Conservation (phyloP, 2,113 vertebrate genomes). For the Onychorhynchus coronatus region DNA sequence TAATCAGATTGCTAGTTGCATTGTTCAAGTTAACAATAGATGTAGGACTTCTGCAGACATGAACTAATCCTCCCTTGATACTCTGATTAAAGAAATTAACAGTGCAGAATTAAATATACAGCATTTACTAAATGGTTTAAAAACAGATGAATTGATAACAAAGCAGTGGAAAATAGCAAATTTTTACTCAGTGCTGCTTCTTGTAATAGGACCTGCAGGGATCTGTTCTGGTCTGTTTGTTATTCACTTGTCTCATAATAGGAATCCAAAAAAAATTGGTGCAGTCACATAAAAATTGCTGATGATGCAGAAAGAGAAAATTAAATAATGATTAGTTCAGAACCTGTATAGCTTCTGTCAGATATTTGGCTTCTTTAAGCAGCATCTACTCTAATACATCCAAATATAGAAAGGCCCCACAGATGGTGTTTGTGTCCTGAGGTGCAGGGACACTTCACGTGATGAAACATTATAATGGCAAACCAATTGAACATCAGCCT, state of each 20-base stretch:
- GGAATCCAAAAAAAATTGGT: neutral
- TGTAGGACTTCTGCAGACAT: neutral
- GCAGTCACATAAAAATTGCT: neutral
- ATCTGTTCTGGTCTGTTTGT: neutral
- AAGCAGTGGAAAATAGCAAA: neutral
- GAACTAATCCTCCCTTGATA: neutral
- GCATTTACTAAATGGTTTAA: neutral
- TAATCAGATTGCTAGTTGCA: neutral
- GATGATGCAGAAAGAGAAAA: neutral
- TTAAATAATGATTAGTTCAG: constrained; percentile 14
- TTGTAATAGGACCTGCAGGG: neutral
- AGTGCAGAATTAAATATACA: neutral
- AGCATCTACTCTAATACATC: neutral
- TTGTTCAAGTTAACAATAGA: neutral
- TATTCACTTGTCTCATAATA: neutral
- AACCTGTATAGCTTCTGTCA: neutral
- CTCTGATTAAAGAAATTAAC: neutral
- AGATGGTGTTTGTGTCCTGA: constrained; percentile 62
- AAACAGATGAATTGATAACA: neutral
- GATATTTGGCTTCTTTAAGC: constrained; percentile 11
- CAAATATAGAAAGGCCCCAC: constrained; percentile 27
- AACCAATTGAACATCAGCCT: neutral
- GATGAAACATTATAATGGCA: neutral
- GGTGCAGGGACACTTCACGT: constrained; percentile 16
- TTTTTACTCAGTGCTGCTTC: neutral